Conservation (phyloP, 2,113 vertebrate species). For the Saguinus midas region DNA sequence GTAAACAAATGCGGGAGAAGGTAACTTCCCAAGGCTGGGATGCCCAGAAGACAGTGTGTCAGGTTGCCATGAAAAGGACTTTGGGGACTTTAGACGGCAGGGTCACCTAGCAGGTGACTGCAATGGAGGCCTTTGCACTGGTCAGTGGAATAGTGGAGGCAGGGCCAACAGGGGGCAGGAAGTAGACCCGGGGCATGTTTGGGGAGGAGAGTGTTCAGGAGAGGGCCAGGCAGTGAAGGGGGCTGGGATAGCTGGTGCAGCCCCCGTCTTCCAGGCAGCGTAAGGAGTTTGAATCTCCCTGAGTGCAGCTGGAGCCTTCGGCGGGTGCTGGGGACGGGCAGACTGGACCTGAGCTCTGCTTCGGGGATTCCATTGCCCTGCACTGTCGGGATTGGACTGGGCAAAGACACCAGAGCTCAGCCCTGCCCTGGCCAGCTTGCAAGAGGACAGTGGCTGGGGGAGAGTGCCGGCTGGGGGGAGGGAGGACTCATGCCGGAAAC, state of each 20-base stretch:
- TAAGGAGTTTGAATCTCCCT: too few relatives aligned
- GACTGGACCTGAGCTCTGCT: neutral
- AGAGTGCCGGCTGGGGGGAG: neutral
- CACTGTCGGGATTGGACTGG: too few relatives aligned
- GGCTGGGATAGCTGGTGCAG: rapidly evolving
- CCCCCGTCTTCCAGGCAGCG: rapidly evolving
- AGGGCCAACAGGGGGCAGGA: too few relatives aligned
- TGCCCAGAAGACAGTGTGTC: neutral
- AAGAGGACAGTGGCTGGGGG: too few relatives aligned
- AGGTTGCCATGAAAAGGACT: rapidly evolving
- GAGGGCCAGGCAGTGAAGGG: neutral
- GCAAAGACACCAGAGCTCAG: neutral
- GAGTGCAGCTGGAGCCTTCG: rapidly evolving
- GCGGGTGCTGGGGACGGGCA: rapidly evolving
- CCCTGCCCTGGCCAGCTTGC: neutral
- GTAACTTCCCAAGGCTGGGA: too few relatives aligned
- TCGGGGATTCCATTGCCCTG: rapidly evolving
- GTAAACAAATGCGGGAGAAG: neutral
- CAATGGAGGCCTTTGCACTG: rapidly evolving
- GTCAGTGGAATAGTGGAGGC: neutral
- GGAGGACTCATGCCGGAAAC: rapidly evolving
- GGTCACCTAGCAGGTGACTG: neutral
- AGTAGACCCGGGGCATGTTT: neutral
- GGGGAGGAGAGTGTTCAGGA: neutral
- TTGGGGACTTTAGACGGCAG: rapidly evolving